Percentiles rank a stretch among this genome's conserved stretches.
Evolutionary conservation across 2,797 vertebrate genomes (phyloP).

Genomic region (Rousettus madagascariensis): DNA sequence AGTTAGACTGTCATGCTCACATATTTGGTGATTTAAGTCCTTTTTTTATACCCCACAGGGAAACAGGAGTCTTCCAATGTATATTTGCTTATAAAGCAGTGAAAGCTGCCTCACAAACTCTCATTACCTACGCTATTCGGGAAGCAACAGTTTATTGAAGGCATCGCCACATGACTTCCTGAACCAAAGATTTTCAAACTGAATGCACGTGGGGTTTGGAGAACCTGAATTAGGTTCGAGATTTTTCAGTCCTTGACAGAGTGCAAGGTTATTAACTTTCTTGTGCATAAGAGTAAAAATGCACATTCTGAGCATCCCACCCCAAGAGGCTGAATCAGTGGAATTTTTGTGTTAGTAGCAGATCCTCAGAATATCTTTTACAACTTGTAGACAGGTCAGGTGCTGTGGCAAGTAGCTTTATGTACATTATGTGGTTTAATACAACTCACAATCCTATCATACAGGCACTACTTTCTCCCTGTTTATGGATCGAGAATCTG

Average conservation of each 20-base stretch:
- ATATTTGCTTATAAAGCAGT: background rate
- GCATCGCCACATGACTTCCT: background rate
- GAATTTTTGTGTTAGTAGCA: background rate
- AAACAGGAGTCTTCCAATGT: background rate
- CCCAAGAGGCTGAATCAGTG: background rate
- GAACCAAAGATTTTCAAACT: slow-evolving; percentile 40
- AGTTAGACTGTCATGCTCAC: background rate
- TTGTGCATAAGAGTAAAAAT: background rate
- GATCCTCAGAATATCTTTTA: background rate
- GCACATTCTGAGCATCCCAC: background rate
- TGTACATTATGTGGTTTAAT: background rate
- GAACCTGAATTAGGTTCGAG: background rate
- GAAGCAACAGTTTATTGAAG: background rate
- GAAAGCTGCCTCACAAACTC: background rate
- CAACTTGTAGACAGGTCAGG: background rate
- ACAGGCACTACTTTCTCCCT: background rate
- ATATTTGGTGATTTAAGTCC: background rate
- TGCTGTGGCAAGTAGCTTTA: background rate
- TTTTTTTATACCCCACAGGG: background rate
- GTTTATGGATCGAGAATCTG: background rate
- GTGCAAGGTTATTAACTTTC: background rate
- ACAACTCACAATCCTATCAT: background rate
- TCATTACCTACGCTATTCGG: background rate
- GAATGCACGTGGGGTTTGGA: background rate
- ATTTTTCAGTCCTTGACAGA: slow-evolving; percentile 26